These are phyloP conservation scores for Papilio glaucus DNA, from an alignment of 1,140 invertebrate species.

Conservation along the genomic window DNA sequence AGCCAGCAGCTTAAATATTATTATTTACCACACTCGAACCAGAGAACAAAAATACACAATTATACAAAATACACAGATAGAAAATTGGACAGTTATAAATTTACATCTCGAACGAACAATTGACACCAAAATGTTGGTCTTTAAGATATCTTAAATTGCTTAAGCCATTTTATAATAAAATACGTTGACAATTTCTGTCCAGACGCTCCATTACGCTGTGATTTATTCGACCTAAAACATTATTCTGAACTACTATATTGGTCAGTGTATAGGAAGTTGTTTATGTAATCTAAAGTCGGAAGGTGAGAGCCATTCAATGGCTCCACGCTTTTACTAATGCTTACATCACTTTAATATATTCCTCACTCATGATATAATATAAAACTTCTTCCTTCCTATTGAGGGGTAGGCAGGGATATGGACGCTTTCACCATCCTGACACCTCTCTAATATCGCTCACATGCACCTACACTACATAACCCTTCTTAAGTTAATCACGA, in stretches of 20 bases:
- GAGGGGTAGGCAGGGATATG: neutral
- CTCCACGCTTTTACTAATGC: slow-evolving; percentile 17
- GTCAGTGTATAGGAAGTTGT: slow-evolving; percentile 3
- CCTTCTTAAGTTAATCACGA: too few species aligned
- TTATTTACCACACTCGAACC: too few species aligned
- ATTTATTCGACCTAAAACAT: slow-evolving; percentile 14
- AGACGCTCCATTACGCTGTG: neutral
- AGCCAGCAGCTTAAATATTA: too few species aligned
- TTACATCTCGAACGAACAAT: neutral
- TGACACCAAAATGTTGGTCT: neutral
- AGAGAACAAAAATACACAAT: too few species aligned
- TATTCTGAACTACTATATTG: neutral
- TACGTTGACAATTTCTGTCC: slow-evolving; percentile 1
- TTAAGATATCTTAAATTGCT: neutral
- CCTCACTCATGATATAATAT: slow-evolving; percentile 7
- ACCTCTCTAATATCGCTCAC: too few species aligned
- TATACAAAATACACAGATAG: too few species aligned
- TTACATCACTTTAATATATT: slow-evolving; percentile 24
- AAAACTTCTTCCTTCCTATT: neutral
- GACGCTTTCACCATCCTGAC: too few species aligned
- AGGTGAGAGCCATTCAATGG: slow-evolving; percentile 9
- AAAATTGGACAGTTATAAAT: neutral
- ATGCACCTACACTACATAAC: too few species aligned
- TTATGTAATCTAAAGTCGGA: neutral
- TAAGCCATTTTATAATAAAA: neutral